Conservation (phyloP, 1,140 invertebrate genomes). For the Cephus cinctus region DNA sequence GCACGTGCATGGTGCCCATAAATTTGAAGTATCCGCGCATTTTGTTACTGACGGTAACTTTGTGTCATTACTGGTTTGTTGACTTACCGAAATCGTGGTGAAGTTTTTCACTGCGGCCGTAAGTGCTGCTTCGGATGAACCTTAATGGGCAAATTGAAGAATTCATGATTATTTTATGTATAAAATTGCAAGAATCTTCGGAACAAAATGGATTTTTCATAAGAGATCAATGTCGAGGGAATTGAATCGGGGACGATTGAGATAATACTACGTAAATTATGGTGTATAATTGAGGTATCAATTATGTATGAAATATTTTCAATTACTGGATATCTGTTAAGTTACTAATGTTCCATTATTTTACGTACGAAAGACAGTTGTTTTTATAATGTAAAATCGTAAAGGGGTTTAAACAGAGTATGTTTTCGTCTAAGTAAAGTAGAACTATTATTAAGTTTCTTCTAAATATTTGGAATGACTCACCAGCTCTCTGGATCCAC, state of each 20-base stretch:
- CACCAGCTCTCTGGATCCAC: constrained; percentile 76
- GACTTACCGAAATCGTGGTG: constrained; percentile 47
- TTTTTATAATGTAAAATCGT: no score
- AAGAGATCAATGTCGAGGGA: no score
- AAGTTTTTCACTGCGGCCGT: constrained; percentile 60
- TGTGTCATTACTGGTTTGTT: constrained; percentile 35
- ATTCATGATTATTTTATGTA: no score
- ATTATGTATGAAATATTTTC: neutral
- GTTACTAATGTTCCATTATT: constrained; percentile 1
- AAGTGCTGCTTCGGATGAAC: constrained; percentile 61
- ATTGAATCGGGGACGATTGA: neutral
- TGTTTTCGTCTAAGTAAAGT: no score
- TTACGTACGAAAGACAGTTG: constrained; percentile 13
- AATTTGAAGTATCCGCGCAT: constrained; percentile 65
- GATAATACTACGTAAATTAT: no score
- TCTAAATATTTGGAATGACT: constrained; percentile 26
- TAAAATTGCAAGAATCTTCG: no score
- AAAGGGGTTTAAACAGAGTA: no score
- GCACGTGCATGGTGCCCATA: constrained; percentile 74
- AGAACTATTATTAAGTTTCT: no score
- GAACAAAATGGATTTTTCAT: no score
- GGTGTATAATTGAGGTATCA: no score
- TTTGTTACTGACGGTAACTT: constrained; percentile 44
- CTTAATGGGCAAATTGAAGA: no score
- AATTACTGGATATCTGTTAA: neutral